A percentile compares a stretch with the other conserved stretches of the same genome.
These are phyloP conservation scores for Zaprionus inermis DNA, from an alignment of 1,140 invertebrate species.

Conservation along the genomic window DNA sequence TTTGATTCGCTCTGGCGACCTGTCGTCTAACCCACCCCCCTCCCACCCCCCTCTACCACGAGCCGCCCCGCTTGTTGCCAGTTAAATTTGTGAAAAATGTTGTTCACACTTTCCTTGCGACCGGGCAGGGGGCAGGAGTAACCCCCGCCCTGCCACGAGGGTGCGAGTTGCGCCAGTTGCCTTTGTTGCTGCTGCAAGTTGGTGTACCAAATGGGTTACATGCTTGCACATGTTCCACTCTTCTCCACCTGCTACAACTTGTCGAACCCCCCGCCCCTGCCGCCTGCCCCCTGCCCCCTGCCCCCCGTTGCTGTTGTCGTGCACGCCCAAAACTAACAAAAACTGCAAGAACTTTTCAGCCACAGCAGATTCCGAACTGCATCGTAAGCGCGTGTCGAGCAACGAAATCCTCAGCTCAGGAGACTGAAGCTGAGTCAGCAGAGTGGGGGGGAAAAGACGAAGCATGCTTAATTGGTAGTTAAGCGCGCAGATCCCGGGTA, in stretches of 20 bases:
- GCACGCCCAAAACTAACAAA: constrained; percentile 45
- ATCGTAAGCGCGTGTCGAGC: constrained; percentile 31
- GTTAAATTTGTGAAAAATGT: constrained; percentile 84
- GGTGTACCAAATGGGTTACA: constrained; percentile 73
- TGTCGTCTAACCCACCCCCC: constrained; percentile 38
- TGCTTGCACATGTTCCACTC: constrained; percentile 64
- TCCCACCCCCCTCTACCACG: neutral
- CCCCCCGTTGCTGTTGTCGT: constrained; percentile 19
- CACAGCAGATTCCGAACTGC: constrained; percentile 34
- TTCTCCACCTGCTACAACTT: constrained; percentile 36
- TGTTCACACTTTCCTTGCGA: constrained; percentile 77
- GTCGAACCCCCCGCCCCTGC: neutral
- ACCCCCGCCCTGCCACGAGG: constrained; percentile 5
- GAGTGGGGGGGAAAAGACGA: neutral
- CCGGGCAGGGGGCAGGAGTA: neutral
- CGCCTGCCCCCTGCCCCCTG: neutral
- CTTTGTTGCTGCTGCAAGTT: constrained; percentile 48
- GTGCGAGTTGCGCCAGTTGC: neutral
- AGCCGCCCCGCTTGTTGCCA: constrained; percentile 24
- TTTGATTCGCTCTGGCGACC: constrained; percentile 19
- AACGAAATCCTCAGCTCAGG: constrained; percentile 1
- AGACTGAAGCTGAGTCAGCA: neutral
- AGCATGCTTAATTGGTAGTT: neutral
- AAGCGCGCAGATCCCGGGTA: neutral
- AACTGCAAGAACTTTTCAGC: constrained; percentile 9